These are phyloP conservation scores for Dicrostonyx torquatus DNA, from an alignment of 2,797 vertebrate species.

Conservation along the genomic window DNA sequence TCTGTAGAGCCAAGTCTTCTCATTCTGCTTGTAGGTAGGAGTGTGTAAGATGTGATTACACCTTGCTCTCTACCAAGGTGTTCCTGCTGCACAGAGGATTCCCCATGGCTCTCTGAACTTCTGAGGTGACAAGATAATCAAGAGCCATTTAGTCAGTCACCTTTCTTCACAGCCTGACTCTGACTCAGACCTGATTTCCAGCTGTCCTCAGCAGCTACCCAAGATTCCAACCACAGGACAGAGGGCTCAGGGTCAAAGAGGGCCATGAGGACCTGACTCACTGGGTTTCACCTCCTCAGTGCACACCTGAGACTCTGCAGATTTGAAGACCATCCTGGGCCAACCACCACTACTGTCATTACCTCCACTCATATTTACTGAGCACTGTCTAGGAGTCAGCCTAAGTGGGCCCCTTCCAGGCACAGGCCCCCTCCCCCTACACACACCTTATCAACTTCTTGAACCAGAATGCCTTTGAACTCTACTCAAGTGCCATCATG, in stretches of 20 bases:
- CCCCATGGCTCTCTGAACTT: neutral
- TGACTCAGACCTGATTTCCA: slow-evolving; percentile 30
- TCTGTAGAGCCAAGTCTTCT: neutral
- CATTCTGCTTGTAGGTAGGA: neutral
- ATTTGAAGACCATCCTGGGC: neutral
- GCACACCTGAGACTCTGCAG: neutral
- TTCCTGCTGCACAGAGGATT: neutral
- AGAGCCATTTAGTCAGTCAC: neutral
- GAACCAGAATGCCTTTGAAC: neutral
- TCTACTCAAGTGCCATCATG: neutral
- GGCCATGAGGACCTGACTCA: slow-evolving; percentile 48
- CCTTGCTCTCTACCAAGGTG: neutral
- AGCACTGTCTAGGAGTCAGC: neutral
- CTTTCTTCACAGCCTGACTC: neutral
- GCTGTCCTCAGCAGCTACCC: neutral
- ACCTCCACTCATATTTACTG: neutral
- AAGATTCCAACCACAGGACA: slow-evolving; percentile 42
- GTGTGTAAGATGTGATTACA: neutral
- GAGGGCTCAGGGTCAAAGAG: slow-evolving; percentile 3
- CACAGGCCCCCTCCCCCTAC: too few species aligned
- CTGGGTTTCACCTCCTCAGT: neutral
- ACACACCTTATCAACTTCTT: neutral
- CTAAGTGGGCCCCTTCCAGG: neutral
- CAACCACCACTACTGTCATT: neutral
- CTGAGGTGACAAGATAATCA: neutral